Evolutionary conservation across 1,140 invertebrate species (phyloP), one percentile per base, ranked within the genome.

Genomic region (Drosophila subpulchrella): DNA sequence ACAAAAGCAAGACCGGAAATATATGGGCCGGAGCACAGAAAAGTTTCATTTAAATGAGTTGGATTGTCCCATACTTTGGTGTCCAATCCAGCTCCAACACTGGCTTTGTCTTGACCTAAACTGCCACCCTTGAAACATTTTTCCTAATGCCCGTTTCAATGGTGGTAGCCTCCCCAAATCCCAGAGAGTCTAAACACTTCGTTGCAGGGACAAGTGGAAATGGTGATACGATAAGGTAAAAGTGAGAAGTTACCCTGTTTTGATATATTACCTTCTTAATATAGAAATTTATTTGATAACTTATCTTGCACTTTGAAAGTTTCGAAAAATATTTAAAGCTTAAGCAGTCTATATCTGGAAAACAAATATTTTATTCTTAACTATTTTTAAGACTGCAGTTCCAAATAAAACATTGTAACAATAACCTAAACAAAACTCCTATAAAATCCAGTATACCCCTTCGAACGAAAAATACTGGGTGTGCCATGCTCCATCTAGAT

Each of bases 1-100:
- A 58, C 44, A 72, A 59, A 65, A 53, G 34, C 11, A 41, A 54
- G 41, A 55, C 38, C 36, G 34, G 42, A 82, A 39, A 63, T 51
- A 65, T 56, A 32, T 55, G 48, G 71, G 51, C 17, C 24, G 51
- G 55, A 61, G 39, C 34, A 38, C 41, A 44, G 48, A 70, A 81
- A 65, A 42, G 68, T 73, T 73, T 41, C 56, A 81, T 78, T 77
- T 65, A 84, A 78, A 86, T 86, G 65, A 84, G 60, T 79, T 75
- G 73, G 24, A 76, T 60, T 46, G 67, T 34, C 68, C 71, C 42
- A 73, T 42, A 68, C 67, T 50, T 70, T 20, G 67, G 42, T 71
- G 53, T 70, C 66, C 20, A 7, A 8, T 27, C 65, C 36, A 51
- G 15, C n/a, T 30, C 4, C 54, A 4, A 17, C 15, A 41, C 30